Evolutionary conservation across 2,888 invertebrate genomes (phyloP), one percentile per base, ranked within the genome.

Genomic region (Pelosia muscerda): DNA sequence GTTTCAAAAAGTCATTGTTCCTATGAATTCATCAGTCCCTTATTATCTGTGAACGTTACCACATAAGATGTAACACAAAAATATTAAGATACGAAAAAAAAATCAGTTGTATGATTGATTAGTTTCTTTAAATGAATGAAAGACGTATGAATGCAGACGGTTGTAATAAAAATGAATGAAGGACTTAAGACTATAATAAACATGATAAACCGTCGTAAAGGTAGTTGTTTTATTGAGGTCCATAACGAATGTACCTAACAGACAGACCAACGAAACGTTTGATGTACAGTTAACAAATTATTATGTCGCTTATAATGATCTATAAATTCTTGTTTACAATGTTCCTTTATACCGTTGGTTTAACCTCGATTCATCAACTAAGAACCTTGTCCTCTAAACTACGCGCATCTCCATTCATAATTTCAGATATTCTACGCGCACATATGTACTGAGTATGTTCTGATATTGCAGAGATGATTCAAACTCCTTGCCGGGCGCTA

Each of bases 361-460:
- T 54, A 75, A n/a, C 81, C 81, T 81, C 81, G 75, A 77, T 80
- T 55, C 71, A 67, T 80, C 81, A 75, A 62, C 23, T 54, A 28
- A 66, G 13, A 70, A 68, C 82, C 81, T 82, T 81, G 82, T 76
- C 73, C 61, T 67, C 69, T 31, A 57, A 58, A 71, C 76, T 71
- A 79, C 73, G 65, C 63, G 62, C 42, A 60, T 65, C 62, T 80
- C 68, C 82, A 82, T 81, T 81, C 78, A 81, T 80, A 77, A 78
- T 67, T 68, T 70, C 59, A 58, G 64, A 73, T 63, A 72, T 58
- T 64, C 63, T 56, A 68, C 71, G 25, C 58, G 62, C 31, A 58
- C 34, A 23, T 42, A 23, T 49, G 49, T 10, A 59, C 49, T 26
- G 49, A 63, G 56, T 72, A 70, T 69, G 67, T 76, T 71, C 74